Percentiles rank a stretch among this genome's conserved stretches.
Evolutionary conservation across 1,140 invertebrate genomes (phyloP).

Genomic region (Drosophila trapezifrons): DNA sequence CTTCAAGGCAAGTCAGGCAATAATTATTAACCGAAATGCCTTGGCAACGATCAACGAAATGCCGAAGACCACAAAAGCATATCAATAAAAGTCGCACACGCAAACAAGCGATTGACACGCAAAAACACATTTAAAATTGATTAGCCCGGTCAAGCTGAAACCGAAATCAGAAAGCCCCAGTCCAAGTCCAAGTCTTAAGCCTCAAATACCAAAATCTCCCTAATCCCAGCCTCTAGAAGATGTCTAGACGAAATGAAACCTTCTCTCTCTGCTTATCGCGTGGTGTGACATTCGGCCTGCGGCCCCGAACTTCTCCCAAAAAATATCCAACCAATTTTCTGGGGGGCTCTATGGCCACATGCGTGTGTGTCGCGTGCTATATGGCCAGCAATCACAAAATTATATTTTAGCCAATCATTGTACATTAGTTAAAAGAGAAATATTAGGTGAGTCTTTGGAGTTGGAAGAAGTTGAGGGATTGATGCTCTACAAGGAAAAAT

Average conservation of each 20-base stretch:
- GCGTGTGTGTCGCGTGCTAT: constrained; percentile 73
- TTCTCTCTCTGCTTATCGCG: constrained; percentile 24
- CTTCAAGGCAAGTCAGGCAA: constrained; percentile 70
- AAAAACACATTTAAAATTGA: constrained; percentile 83
- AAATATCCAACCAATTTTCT: constrained; percentile 4
- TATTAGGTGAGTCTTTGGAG: constrained; percentile 20
- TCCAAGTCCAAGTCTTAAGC: constrained; percentile 1
- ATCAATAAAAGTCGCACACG: constrained; percentile 79
- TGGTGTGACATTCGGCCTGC: constrained; percentile 70
- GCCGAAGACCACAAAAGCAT: constrained; percentile 61
- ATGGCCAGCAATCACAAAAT: constrained; percentile 53
- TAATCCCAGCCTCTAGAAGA: constrained; percentile 41
- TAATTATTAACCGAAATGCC: constrained; percentile 69
- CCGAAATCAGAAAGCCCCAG: constrained; percentile 27
- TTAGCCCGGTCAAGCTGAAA: constrained; percentile 62
- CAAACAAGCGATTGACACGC: constrained; percentile 82
- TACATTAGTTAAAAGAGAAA: constrained; percentile 60
- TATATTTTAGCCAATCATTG: constrained; percentile 62
- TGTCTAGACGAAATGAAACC: constrained; percentile 60
- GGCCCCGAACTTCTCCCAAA: constrained; percentile 9
- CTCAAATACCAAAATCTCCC: constrained; percentile 8
- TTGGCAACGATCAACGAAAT: constrained; percentile 47
- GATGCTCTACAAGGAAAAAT: constrained; percentile 7
- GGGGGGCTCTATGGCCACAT: constrained; percentile 1
- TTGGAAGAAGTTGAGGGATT: neutral